phyloP scores from a whole-genome alignment of 2,888 invertebrate genomes.

The Rhingia campestris region DNA sequence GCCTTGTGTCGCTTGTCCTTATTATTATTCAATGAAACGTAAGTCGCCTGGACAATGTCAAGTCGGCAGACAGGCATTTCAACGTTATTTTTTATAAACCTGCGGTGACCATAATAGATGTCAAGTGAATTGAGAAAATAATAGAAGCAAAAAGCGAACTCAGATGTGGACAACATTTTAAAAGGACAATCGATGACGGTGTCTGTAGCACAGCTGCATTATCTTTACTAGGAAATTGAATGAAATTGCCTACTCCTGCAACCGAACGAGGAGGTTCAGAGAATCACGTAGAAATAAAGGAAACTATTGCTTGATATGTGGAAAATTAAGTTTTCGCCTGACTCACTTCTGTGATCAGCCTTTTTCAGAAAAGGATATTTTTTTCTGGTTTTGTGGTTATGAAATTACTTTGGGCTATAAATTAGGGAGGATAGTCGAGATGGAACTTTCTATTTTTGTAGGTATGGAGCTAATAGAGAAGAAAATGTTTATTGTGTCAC shows the following conservation, averaged over 20 bases:
- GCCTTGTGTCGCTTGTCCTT: slow-evolving; percentile 28
- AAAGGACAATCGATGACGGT: slow-evolving; percentile 19
- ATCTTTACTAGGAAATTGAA: slow-evolving; percentile 4
- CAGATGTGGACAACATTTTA: slow-evolving; percentile 42
- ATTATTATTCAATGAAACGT: slow-evolving; percentile 68
- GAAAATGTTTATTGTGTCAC: too few relatives aligned
- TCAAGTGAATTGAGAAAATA: slow-evolving; percentile 46
- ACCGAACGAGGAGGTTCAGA: neutral
- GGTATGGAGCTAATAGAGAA: too few relatives aligned
- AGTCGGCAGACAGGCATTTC: slow-evolving; percentile 8
- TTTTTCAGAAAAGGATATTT: neutral
- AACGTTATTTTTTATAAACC: slow-evolving; percentile 23
- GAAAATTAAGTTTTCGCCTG: slow-evolving; percentile 36
- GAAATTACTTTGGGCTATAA: neutral
- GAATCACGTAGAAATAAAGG: slow-evolving; percentile 26
- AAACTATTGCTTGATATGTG: slow-evolving; percentile 26
- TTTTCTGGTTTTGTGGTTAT: neutral
- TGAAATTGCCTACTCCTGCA: slow-evolving; percentile 1
- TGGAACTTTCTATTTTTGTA: too few relatives aligned
- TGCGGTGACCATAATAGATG: slow-evolving; percentile 41
- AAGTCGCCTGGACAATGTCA: slow-evolving; percentile 58
- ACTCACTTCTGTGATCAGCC: slow-evolving; percentile 14
- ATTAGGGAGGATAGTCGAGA: too few relatives aligned
- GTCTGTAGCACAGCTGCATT: slow-evolving; percentile 14
- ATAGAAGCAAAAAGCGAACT: slow-evolving; percentile 6